Conservation (phyloP, 2,113 vertebrate genomes). For the Sinosuthora webbiana region DNA sequence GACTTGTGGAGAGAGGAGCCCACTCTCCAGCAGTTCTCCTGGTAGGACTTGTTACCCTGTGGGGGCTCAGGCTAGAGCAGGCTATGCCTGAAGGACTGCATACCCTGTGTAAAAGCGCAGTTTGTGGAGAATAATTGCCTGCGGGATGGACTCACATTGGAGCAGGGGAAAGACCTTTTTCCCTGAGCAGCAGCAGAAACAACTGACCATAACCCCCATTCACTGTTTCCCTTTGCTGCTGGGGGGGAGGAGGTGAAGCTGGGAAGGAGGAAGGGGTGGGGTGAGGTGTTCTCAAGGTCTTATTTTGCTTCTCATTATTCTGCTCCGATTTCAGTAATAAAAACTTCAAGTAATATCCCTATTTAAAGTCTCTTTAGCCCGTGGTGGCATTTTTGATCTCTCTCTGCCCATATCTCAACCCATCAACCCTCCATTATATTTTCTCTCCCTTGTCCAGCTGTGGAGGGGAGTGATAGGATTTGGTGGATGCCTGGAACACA, state of each 20-base stretch:
- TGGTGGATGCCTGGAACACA: not conserved
- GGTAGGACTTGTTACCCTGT: not conserved
- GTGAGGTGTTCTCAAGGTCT: not conserved
- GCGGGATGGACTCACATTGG: too few species aligned
- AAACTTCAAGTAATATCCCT: not conserved
- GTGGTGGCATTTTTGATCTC: not conserved
- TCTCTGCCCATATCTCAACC: too few species aligned
- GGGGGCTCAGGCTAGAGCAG: not conserved
- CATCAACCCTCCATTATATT: not conserved
- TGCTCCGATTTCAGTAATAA: not conserved
- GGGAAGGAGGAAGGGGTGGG: not conserved
- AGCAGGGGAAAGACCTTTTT: not conserved
- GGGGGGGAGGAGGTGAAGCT: not conserved
- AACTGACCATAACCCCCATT: not conserved
- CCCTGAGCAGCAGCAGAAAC: not conserved
- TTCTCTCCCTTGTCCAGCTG: not conserved
- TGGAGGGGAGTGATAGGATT: not conserved
- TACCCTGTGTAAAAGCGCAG: not conserved
- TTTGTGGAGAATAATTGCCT: not conserved
- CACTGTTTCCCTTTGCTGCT: not conserved
- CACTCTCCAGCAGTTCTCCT: fast-evolving
- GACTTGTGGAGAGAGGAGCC: not conserved
- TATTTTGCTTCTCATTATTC: not conserved
- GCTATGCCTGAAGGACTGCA: not conserved
- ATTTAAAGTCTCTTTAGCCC: not conserved